Evolutionary conservation across 2,888 invertebrate species (phyloP).

Genomic region (Drosophila prolongata): DNA sequence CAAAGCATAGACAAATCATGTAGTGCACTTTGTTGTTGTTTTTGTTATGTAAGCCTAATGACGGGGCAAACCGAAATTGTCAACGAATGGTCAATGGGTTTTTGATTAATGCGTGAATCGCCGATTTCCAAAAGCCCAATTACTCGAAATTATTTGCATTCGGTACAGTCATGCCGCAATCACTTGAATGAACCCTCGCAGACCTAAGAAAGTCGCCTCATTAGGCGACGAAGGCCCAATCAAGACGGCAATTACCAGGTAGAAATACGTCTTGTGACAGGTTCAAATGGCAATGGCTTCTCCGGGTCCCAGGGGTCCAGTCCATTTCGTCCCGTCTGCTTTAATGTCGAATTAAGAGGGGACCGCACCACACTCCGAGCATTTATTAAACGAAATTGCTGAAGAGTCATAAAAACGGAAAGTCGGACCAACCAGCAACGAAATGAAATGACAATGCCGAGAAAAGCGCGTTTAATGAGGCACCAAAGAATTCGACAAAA

Average conservation of each 20-base stretch:
- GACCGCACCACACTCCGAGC: conserved; percentile 4
- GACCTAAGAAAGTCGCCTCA: conserved; percentile 65
- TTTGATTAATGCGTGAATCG: conserved; percentile 74
- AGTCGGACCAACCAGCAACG: conserved; percentile 44
- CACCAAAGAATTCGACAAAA: conserved; percentile 66
- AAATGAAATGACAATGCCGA: conserved; percentile 60
- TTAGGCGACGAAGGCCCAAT: conserved; percentile 53
- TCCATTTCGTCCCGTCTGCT: conserved; percentile 10
- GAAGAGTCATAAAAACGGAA: conserved; percentile 65
- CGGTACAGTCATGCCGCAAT: conserved; percentile 57
- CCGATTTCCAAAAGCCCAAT: conserved; percentile 66
- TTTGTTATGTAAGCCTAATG: conserved; percentile 73
- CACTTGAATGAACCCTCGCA: conserved; percentile 64
- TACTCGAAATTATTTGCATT: conserved; percentile 63
- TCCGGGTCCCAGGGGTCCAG: conserved; percentile 21
- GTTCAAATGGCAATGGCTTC: conserved; percentile 67
- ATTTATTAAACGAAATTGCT: conserved; percentile 66
- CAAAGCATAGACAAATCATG: conserved; percentile 37
- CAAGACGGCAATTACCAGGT: conserved; percentile 47
- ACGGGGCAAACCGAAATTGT: conserved; percentile 59
- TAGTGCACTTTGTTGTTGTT: conserved; percentile 34
- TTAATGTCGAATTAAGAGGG: conserved; percentile 52
- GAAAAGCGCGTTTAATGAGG: conserved; percentile 64
- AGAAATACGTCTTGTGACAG: conserved; percentile 43
- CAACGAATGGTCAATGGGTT: conserved; percentile 65